Conservation (phyloP, 2,113 vertebrate species). For the Seriola aureovittata region DNA sequence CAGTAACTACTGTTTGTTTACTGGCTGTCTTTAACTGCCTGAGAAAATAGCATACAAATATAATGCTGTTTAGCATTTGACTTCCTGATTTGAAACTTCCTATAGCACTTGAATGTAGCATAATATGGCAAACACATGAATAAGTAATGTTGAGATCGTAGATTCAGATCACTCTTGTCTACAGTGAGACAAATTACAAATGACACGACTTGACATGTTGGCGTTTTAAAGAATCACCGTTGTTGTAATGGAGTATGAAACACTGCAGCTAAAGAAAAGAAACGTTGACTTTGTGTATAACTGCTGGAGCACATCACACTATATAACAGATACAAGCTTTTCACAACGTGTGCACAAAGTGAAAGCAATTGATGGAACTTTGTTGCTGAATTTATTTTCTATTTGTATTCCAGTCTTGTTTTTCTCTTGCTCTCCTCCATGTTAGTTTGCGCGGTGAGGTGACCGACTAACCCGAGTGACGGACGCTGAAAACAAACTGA, state of each 20-base stretch:
- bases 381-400: neutral
- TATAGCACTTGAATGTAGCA: conserved; percentile 42
- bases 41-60: neutral
- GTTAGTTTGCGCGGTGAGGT: neutral
- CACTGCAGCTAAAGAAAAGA: neutral
- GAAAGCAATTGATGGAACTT: neutral
- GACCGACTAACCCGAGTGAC: neutral
- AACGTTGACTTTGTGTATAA: neutral
- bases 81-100: neutral
- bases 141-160: neutral
- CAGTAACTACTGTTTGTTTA: neutral
- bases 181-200: neutral
- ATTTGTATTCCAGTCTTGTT: neutral
- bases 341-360: neutral
- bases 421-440: no score
- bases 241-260: neutral
- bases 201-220: neutral
- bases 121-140: neutral
- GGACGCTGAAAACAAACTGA: neutral
- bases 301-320: neutral
- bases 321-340: neutral
- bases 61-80: neutral
- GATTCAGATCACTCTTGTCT: neutral
- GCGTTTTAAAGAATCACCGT: neutral
- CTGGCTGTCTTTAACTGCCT: neutral